Base-by-base conservation (phyloP, 2,797 vertebrate genomes). In the Protonibea diacanthus region DNA sequence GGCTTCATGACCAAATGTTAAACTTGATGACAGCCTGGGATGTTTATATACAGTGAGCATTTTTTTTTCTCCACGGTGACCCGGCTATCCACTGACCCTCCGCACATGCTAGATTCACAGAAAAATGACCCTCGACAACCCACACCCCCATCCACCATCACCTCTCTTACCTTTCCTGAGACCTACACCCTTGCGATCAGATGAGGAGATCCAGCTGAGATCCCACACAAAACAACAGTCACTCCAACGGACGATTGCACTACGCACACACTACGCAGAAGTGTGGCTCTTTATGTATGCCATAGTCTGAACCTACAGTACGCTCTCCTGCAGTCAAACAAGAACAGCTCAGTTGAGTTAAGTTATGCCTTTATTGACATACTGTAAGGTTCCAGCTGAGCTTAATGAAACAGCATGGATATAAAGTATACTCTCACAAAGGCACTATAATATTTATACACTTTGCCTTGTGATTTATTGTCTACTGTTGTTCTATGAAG, bases 101-200 rank as follows among this genome's bases (percentile, higher is more conserved):
- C 85, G 88, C 91, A 85, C 92, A 96, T 94, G 85, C 83, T 75
- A 48, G 13, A 58, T 61, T 76, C 48, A 66, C 56, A 70, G 27
- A 44, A 57, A 12, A 56, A 51, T 56, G 77, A 53, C 60, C 58
- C 52, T 56, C 9, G 14, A 52, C 23, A 44, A 18, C 21, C 25
- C 5, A 12, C 38, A 42, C 47, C 1, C 1, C 17, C 45, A 59
- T 27, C 55, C 56, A 58, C 81, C 70, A 56, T 17, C 72, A 52
- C 52, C 73, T 33, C 85, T 93, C 96, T 98, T 98, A 98, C 97
- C 97, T 98, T 95, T 95, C 94, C 95, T 95, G 94, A 95, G 94
- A 96, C 95, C 96, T 95, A 96, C 73, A 96, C 92, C 93, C 95
- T 88, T 94, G 93, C 91, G 90, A 94, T 94, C 93, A 83, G 80